Evolutionary conservation across 2,113 vertebrate genomes (phyloP).

Genomic region (Syngnathoides biaculeatus): DNA sequence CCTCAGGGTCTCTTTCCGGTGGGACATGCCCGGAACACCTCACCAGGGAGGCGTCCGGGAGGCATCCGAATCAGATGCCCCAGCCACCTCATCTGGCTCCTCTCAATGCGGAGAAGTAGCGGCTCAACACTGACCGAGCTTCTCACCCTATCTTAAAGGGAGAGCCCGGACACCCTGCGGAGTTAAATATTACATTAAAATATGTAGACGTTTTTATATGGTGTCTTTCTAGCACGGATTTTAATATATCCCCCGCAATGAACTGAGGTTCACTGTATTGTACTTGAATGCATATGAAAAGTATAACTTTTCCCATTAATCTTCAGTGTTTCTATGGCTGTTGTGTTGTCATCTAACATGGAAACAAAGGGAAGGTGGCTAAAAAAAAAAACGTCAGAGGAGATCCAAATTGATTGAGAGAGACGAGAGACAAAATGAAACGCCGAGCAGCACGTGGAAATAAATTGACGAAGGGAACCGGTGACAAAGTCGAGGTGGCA

Average conservation of each 20-base stretch:
- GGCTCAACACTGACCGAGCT: no score
- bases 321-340: not conserved
- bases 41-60: no score
- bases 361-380: constrained; percentile 11
- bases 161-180: no score
- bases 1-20: no score
- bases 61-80: no score
- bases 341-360: not conserved
- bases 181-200: not conserved
- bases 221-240: not conserved
- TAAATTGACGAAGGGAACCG: constrained; percentile 27
- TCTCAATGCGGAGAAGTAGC: no score
- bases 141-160: no score
- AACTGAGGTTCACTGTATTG: not conserved
- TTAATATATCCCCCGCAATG: not conserved
- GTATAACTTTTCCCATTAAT: constrained; percentile 4
- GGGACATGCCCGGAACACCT: no score
- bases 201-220: not conserved
- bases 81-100: no score
- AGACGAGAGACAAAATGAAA: constrained; percentile 37
- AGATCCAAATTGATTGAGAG: constrained; percentile 47
- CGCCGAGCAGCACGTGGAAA: constrained; percentile 24
- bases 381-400: constrained; percentile 23
- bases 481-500: constrained; percentile 37
- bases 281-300: not conserved